Percentiles rank a stretch among this genome's conserved stretches.
phyloP scores from a whole-genome alignment of 1,140 invertebrate species.

The Palaemon carinicauda region DNA sequence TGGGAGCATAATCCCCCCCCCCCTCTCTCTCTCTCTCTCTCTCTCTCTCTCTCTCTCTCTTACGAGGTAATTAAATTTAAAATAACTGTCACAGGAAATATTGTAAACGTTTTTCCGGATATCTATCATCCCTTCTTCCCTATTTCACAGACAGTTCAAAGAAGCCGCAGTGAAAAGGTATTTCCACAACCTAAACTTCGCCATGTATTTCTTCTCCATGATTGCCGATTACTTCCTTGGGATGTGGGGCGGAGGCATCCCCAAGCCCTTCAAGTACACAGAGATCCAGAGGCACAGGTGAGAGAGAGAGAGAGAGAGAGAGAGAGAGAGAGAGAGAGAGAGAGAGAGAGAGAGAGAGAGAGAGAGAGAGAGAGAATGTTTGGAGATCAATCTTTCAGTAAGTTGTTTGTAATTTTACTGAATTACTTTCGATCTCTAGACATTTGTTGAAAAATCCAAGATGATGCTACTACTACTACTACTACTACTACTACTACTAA shows the following conservation, averaged over 20 bases:
- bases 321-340: neutral
- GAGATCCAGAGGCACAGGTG: constrained; percentile 91
- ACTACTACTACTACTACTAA: too few relatives aligned
- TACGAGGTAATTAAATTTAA: neutral
- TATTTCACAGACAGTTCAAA: constrained; percentile 80
- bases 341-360: neutral
- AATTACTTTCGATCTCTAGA: too few relatives aligned
- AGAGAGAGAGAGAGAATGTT: neutral
- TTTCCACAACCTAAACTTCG: constrained; percentile 97
- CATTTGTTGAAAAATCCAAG: too few relatives aligned
- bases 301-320: constrained; percentile 17
- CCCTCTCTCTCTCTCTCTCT: constrained; percentile 7
- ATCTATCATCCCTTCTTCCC: neutral
- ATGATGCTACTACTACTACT: too few relatives aligned
- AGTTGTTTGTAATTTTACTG: too few relatives aligned
- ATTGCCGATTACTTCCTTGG: constrained; percentile 98
- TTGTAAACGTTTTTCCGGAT: neutral
- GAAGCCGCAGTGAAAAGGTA: constrained; percentile 93
- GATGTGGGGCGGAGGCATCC: constrained; percentile 91
- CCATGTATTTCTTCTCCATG: constrained; percentile 94
- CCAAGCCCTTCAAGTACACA: constrained; percentile 96
- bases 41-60: constrained; percentile 18
- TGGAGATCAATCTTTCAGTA: too few relatives aligned
- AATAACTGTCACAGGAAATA: too few relatives aligned
- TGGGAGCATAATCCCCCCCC: too few relatives aligned